Base-by-base conservation (phyloP, 2,888 invertebrate genomes). In the Drosophila histrio region DNA sequence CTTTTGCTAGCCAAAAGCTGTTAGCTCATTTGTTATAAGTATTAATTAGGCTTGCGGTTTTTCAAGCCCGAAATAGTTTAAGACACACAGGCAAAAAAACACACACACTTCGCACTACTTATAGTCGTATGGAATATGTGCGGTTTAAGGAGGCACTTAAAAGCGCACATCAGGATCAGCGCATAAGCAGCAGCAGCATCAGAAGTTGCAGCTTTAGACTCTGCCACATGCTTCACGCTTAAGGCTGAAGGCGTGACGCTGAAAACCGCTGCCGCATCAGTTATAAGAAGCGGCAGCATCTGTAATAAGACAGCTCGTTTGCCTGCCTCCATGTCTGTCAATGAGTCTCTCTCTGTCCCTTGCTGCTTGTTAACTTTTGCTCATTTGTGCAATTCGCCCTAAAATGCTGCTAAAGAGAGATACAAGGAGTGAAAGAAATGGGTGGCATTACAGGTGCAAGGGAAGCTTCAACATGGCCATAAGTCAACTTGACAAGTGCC, bases 221-320 rank as follows among this genome's bases (percentile, higher is more conserved):
- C 2, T 54, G 75, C 68, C 49, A 65, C 71, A 68, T 70, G 83
- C 77, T 70, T 50, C 63, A 34, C 60, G 83, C 79, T 77, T 44
- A 36, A 66, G 76, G 76, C 79, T 13, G 11, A 50, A 46, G 44
- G 61, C 63, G 53, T 79, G 65, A 58, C 53, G 61, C 59, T 54
- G 36, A 34, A 44, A 77, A 72, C 87, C 84, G 17, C 81, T 76
- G 54, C 44, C 2, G 34, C 52, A 54, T 34, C 26, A 43, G 58
- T 13, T 9, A 21, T 19, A 19, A 36, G 49, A 17, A n/a, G 44
- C 11, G 62, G 41, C 39, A 21, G 26, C 32, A 74, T 47, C 87
- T 73, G 47, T 84, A 82, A 87, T 82, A 87, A 82, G 82, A 81
- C 85, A 82, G 87, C 82, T 82, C 83, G 77, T 81, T 74, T 77